Conservation (phyloP, 2,797 vertebrate genomes). For the Pantherophis alleghaniensis region DNA sequence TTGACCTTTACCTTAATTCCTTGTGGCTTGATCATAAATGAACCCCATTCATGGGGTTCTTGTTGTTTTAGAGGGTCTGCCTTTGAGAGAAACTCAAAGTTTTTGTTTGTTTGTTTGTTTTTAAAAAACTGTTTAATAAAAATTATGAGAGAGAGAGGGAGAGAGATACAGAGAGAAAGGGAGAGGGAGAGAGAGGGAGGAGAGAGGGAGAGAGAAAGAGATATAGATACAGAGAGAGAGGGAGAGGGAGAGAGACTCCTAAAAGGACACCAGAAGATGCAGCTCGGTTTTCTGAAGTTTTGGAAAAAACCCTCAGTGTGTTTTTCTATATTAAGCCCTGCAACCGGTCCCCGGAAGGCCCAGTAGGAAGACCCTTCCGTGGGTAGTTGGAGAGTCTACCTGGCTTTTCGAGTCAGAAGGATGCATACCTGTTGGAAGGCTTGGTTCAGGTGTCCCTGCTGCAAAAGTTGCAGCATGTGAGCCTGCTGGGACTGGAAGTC, state of each 20-base stretch:
- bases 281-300: too few species aligned
- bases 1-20: too few species aligned
- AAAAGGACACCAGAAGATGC: background rate
- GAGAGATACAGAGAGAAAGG: too few species aligned
- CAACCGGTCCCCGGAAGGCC: background rate
- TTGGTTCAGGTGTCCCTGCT: conserved; percentile 97
- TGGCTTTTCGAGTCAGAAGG: background rate
- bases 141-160: too few species aligned
- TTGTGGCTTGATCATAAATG: too few species aligned
- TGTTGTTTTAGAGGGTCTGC: background rate
- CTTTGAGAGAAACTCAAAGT: background rate
- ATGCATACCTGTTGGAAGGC: conserved; percentile 92
- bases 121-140: too few species aligned
- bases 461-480: conserved; percentile 91
- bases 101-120: too few species aligned
- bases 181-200: too few species aligned
- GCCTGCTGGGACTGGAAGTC: conserved; percentile 96
- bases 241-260: too few species aligned
- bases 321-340: background rate
- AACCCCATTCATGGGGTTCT: too few species aligned
- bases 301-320: background rate
- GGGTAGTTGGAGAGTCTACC: background rate
- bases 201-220: too few species aligned
- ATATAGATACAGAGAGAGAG: too few species aligned
- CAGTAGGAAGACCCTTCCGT: background rate